Conservation (phyloP, 2,888 invertebrate genomes). For the Epinotia nisella region DNA sequence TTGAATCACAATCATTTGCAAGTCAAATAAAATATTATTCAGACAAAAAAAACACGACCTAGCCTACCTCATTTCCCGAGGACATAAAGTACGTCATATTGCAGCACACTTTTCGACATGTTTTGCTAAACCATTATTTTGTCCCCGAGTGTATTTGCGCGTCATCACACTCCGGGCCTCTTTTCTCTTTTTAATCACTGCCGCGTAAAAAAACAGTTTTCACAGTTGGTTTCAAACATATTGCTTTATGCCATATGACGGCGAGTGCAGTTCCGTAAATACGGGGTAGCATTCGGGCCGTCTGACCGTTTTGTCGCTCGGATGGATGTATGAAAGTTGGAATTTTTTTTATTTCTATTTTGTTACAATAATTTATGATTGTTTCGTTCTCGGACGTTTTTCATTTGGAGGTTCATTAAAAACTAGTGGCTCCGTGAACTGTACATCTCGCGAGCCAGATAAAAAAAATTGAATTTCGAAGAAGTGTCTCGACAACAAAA, state of each 20-base stretch:
- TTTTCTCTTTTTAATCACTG: conserved; percentile 52
- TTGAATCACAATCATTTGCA: not conserved
- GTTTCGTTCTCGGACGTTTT: conserved; percentile 11
- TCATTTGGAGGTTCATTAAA: not conserved
- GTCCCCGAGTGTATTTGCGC: conserved; percentile 54
- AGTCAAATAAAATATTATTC: not conserved
- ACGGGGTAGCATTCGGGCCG: conserved; percentile 25
- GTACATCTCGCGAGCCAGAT: too few relatives aligned
- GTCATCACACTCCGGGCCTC: conserved; percentile 50
- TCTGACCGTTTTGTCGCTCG: conserved; percentile 36
- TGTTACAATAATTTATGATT: conserved; percentile 17
- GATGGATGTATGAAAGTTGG: conserved; percentile 23
- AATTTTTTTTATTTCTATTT: conserved; percentile 19
- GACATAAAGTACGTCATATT: conserved; percentile 14
- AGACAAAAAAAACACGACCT: not conserved
- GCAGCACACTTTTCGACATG: conserved; percentile 33
- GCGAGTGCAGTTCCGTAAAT: conserved; percentile 28
- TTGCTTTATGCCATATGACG: conserved; percentile 51
- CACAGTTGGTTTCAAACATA: conserved; percentile 63
- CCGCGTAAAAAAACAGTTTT: conserved; percentile 53
- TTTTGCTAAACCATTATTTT: conserved; percentile 44
- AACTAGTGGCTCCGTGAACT: too few relatives aligned
- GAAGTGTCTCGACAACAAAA: too few relatives aligned
- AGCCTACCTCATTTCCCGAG: not conserved
- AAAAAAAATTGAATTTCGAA: too few relatives aligned